Evolutionary conservation across 2,113 vertebrate genomes (phyloP).

Genomic region (Progne subis): DNA sequence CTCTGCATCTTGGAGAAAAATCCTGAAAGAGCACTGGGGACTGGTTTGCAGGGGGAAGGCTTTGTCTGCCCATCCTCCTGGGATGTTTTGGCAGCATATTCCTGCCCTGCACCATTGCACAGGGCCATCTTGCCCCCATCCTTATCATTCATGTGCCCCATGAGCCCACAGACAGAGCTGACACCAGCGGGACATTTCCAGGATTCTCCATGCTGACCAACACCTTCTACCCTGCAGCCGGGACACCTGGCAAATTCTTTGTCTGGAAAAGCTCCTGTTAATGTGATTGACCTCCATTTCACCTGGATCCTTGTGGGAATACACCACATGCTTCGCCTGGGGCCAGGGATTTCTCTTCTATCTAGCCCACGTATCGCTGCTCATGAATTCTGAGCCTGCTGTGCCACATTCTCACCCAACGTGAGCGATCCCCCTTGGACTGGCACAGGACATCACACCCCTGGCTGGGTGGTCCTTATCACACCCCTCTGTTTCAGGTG

Average conservation of each 20-base stretch:
- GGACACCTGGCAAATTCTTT: neutral
- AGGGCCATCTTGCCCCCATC: neutral
- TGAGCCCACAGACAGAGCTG: neutral
- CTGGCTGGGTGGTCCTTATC: neutral
- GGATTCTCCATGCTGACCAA: neutral
- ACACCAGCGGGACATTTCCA: neutral
- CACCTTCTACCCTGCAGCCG: neutral
- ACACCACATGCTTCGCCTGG: neutral
- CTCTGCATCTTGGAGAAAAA: neutral
- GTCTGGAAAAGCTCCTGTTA: conserved; percentile 1
- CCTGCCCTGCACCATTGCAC: neutral
- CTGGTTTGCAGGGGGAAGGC: neutral
- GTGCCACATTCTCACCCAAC: neutral
- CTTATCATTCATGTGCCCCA: neutral
- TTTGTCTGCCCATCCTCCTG: neutral
- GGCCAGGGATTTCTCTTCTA: neutral
- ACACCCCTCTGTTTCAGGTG: neutral
- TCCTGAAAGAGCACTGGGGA: neutral
- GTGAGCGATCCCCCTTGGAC: neutral
- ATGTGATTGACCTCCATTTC: neutral
- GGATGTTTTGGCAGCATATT: neutral
- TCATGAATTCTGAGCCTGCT: neutral
- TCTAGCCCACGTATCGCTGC: neutral
- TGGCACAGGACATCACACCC: neutral
- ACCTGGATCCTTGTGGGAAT: neutral